Percentiles rank a stretch among this genome's conserved stretches.
phyloP scores from a whole-genome alignment of 2,797 vertebrate genomes.

The Microctenopoma lineatum region DNA sequence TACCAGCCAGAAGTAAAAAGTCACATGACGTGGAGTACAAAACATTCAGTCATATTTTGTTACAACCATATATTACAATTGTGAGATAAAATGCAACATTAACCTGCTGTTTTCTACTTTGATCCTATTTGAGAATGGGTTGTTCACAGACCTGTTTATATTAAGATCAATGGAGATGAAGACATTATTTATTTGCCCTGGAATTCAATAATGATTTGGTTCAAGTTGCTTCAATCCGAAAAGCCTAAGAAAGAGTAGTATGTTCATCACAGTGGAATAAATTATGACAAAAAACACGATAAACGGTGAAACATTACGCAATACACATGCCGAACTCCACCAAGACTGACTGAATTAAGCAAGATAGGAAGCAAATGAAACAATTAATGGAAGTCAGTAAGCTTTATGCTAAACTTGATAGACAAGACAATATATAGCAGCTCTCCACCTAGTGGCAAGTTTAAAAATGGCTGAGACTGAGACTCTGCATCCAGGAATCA shows the following conservation, averaged over 20 bases:
- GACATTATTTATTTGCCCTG: too few relatives aligned
- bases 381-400: background rate
- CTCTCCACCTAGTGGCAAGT: conserved; percentile 20
- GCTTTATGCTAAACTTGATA: background rate
- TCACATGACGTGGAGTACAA: too few relatives aligned
- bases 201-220: background rate
- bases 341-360: conserved; percentile 4
- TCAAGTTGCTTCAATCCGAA: background rate
- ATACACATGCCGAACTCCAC: background rate
- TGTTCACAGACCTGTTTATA: too few relatives aligned
- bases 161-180: too few relatives aligned
- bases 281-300: background rate
- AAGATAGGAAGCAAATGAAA: background rate
- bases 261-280: background rate
- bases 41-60: too few relatives aligned
- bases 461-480: conserved; percentile 18
- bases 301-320: too few relatives aligned
- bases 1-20: too few relatives aligned
- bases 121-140: too few relatives aligned
- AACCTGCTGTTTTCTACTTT: too few relatives aligned
- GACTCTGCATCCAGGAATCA: conserved; percentile 22
- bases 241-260: background rate
- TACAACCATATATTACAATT: too few relatives aligned
- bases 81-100: too few relatives aligned
- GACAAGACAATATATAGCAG: conserved; percentile 1